A percentile compares a stretch with the other conserved stretches of the same genome.
These are phyloP conservation scores for Pomatorhinus ruficollis DNA, from an alignment of 2,113 vertebrate genomes.

Conservation along the genomic window DNA sequence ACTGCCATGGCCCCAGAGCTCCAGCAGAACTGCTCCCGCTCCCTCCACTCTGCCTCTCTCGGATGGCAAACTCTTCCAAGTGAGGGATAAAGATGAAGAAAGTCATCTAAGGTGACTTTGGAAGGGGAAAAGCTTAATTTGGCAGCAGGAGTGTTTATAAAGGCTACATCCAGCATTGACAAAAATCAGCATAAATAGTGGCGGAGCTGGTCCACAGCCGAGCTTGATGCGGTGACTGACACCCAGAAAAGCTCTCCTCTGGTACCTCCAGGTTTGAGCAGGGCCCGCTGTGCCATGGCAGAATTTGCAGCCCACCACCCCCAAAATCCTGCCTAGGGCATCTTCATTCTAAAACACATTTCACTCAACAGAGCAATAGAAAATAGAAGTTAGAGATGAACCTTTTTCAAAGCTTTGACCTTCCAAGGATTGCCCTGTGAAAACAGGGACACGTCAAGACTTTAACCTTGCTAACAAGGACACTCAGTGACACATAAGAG, in stretches of 20 bases:
- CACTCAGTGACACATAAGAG: background rate
- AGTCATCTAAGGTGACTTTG: slow-evolving; percentile 16
- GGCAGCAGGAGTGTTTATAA: slow-evolving; percentile 18
- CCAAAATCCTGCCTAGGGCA: background rate
- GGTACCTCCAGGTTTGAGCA: background rate
- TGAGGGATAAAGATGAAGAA: background rate
- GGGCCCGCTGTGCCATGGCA: background rate
- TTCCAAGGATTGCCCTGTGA: background rate
- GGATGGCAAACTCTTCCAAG: background rate
- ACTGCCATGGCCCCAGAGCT: fast-evolving
- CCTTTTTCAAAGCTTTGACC: background rate
- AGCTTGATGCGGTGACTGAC: background rate
- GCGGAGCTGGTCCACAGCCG: fast-evolving
- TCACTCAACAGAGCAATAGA: background rate
- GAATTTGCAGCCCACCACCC: fast-evolving
- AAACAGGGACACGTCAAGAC: background rate
- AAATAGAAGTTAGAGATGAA: background rate
- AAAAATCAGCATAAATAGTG: background rate
- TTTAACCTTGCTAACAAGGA: background rate
- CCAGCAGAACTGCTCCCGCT: background rate
- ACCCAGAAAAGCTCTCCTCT: background rate
- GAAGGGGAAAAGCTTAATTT: slow-evolving; percentile 27
- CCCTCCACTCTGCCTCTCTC: background rate
- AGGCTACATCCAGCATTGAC: background rate
- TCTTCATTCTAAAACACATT: background rate